Percentiles rank a stretch among this genome's conserved stretches.
Evolutionary conservation across 35 echinoderm and acorn worm genomes (phyloP).

Genomic region (Ptychodera flava): DNA sequence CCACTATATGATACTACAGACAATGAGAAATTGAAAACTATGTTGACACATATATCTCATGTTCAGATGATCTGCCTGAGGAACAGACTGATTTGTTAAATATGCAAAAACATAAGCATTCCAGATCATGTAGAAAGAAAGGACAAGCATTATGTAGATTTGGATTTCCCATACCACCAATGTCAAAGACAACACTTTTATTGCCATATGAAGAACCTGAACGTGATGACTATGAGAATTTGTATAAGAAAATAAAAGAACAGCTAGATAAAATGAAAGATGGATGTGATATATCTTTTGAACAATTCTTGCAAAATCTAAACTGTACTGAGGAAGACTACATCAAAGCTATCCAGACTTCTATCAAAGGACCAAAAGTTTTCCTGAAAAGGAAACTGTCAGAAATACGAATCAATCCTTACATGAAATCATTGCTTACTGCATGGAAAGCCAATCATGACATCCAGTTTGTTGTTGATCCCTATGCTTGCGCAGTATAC

Average conservation of each 20-base stretch:
- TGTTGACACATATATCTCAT: constrained; percentile 52
- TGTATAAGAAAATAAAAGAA: not conserved
- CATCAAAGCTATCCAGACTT: constrained; percentile 36
- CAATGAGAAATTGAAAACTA: constrained; percentile 20
- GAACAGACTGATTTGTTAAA: constrained; percentile 13
- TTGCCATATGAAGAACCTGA: constrained; percentile 14
- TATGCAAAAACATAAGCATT: constrained; percentile 41
- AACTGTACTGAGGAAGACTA: constrained; percentile 51
- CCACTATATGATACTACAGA: constrained; percentile 14
- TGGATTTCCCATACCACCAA: constrained; percentile 56
- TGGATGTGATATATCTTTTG: not conserved
- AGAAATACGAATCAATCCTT: constrained; percentile 46
- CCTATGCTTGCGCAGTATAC: constrained; percentile 64
- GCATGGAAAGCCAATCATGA: constrained; percentile 55
- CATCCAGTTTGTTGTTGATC: constrained; percentile 47
- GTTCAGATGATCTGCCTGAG: constrained; percentile 11
- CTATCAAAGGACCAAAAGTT: constrained; percentile 31
- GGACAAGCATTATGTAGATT: constrained; percentile 46
- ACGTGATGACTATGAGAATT: constrained; percentile 6
- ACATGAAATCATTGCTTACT: constrained; percentile 10
- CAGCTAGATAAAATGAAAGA: constrained; percentile 2
- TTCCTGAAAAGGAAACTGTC: constrained; percentile 40
- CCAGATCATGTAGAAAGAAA: constrained; percentile 47
- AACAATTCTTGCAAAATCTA: constrained; percentile 27
- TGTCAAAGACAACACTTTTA: constrained; percentile 46